Base-by-base conservation (phyloP, 2,888 invertebrate species). In the Lithophane semibrunnea region DNA sequence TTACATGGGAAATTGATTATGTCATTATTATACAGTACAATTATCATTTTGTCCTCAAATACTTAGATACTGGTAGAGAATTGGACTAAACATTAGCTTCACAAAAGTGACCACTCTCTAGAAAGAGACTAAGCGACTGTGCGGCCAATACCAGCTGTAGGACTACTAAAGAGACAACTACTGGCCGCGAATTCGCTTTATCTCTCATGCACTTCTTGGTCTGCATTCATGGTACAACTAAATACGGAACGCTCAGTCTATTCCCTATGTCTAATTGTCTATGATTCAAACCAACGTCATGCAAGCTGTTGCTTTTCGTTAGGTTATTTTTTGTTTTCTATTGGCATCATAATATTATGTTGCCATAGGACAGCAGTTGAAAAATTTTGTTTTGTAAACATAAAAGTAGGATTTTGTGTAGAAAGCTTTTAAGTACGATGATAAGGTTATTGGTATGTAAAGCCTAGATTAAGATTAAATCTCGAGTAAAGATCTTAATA, bases 1-100 rank as follows among this genome's bases (percentile, higher is more conserved):
- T 56, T 52, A 58, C n/a, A 68, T 47, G 52, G 13, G 13, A 64
- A 37, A 68, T 54, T 21, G 10, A 82, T 77, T 54, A 82, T 29
- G 56, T 65, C 60, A 37, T 54, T 58, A 52, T 65, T 24, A 61
- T n/a, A 37, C 21, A 18, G 24, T 54, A 54, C 3, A 10, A 10
- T 58, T 56, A 56, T 8, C 4, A n/a, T 49, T 73, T 63, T 61
- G 42, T 80, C 80, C 24, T 18, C 47, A 63, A 63, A 73, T 37
- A 37, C 37, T 37, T 79, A 42, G 2, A n/a, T 56, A n/a, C 10
- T 42, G 18, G 8, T 18, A 52, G 52, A 21, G 21, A 52, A 52
- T 52, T 18, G 18, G 52, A 8, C 52, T 18, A 4, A 18, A 7
- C 16, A 3, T 49, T 49, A 18, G 16, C 16, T 1, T 16, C 49